Conservation (phyloP, 2,888 invertebrate species). For the Agrotis puta region DNA sequence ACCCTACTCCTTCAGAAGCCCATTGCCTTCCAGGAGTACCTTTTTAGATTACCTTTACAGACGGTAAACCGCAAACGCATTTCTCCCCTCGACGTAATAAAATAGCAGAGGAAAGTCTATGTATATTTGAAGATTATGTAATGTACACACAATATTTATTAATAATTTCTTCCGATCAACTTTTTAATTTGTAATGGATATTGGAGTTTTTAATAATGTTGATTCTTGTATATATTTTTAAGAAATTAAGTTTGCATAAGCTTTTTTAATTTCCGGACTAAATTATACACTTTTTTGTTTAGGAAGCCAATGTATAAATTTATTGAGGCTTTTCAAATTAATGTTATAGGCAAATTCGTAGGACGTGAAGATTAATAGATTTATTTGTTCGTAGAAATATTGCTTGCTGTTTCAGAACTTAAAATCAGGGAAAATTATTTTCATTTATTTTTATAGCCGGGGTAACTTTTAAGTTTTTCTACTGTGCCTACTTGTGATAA, state of each 20-base stretch:
- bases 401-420: background rate
- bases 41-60: no score
- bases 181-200: background rate
- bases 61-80: background rate
- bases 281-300: no score
- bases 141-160: background rate
- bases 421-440: background rate
- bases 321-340: background rate
- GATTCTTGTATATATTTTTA: background rate
- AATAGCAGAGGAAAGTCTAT: background rate
- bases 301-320: background rate
- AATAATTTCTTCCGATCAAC: background rate
- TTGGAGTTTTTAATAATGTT: background rate
- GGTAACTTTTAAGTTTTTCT: background rate
- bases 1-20: no score
- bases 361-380: background rate
- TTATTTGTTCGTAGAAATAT: background rate
- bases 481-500: no score
- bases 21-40: no score
- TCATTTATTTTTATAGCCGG: background rate
- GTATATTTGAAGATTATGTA: background rate
- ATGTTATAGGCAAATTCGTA: background rate
- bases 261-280: conserved; percentile 17
- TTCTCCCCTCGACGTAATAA: background rate
- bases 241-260: background rate